Base-by-base conservation (phyloP, 2,113 vertebrate genomes). In the Speoplatyrhinus poulsoni region DNA sequence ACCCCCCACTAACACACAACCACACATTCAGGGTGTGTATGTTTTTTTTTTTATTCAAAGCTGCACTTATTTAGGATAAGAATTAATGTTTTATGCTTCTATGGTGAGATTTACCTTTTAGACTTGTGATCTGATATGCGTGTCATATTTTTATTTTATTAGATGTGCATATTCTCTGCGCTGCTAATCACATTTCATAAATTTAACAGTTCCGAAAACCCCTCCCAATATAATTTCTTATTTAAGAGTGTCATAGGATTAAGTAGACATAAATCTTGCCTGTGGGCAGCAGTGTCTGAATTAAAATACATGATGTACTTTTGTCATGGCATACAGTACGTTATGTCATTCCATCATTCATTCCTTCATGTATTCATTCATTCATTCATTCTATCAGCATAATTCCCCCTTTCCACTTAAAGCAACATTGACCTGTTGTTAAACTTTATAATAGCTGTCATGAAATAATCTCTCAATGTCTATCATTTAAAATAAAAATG, bases 291-390 rank as follows among this genome's bases (percentile, higher is more conserved):
- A 79, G 73, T 60, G 62, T 83, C 49, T 64, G 1, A 41, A 41
- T 41, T 41, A 60, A 77, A 78, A 81, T 41, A 65, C 55, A 82
- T 41, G 71, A 70, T 6, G 56, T 77, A 68, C 64, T 85, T 80
- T 67, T 76, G 75, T 77, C 67, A 60, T 78, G 81, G 79, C 62
- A 63, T 73, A 17, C 76, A 66, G 83, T 60, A 72, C 73, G 72
- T 72, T 16, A 1, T 59, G 75, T 69, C 77, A 69, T 75, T 68
- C 62, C 26, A 26, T 26, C 26, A 26, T 26, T 26, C 26, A 3
- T 26, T 26, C 26, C 2, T 26, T 2, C 26, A 26, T 26, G 2
- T 2, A 0, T 26, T 26, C 26, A 26, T 26, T 26, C 26, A 26
- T 26, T 26, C 26, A 26, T 26, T 26, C 1, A 69, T 75, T 68